Base-by-base conservation (phyloP, 2,113 vertebrate species). In the Anoplopoma fimbria region DNA sequence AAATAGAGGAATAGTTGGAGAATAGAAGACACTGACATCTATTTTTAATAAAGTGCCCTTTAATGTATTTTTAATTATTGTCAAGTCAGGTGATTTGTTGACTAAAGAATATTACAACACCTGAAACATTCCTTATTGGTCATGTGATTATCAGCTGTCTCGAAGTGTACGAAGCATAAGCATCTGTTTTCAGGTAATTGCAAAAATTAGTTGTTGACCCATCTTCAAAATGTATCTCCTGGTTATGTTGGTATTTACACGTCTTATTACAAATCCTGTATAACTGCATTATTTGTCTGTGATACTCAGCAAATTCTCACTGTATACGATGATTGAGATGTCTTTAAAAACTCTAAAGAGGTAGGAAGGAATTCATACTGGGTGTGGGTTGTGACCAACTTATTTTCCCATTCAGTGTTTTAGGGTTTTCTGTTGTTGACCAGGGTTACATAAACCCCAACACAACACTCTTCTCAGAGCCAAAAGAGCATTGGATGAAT, bases 391-490 rank as follows among this genome's bases (percentile, higher is more conserved):
- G 34, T 21, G 68, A 40, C 23, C 53, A 55, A 64, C 34, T 53
- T 2, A 21, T 23, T 55, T 33, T 61, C 14, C n/a, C 33, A 42
- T 49, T 27, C n/a, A 47, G 21, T 38, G 21, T 53, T 67, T 77
- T 51, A 7, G 15, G 53, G 19, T 3, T 58, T 74, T 81, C 27
- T 81, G 64, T 57, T 70, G 51, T 83, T 84, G 63, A 68, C 69
- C 38, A 78, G 49, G 71, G 81, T 90, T 89, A 82, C 23, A 81
- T 79, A 80, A 87, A 63, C 33, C 61, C 57, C 29, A 45, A 58
- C 13, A 25, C 64, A 55, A 33, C 72, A 88, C 89, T 89, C 82
- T 77, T n/a, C 55, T 89, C 69, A 68, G 25, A 36, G 63, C 31
- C 57, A 68, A 55, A 85, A 40, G 27, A 47, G 47, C 75, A 75